A percentile compares a stretch with the other conserved stretches of the same genome.
Conservation (phyloP, 2,797 vertebrate species). For the Crocidura indochinensis region DNA sequence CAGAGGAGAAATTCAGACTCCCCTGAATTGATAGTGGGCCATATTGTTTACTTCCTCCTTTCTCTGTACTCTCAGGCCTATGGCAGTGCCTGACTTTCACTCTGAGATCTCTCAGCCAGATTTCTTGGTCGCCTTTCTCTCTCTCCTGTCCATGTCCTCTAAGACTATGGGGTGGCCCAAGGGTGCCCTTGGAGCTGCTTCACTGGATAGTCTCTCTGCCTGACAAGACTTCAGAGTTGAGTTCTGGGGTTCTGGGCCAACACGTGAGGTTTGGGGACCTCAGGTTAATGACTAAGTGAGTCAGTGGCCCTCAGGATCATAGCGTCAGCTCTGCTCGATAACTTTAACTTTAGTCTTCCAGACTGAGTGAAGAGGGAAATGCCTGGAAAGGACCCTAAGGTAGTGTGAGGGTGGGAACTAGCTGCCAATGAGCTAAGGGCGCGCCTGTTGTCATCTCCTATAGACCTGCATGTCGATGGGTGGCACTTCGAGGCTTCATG, state of each 20-base stretch:
- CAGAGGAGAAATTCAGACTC: conserved; percentile 42
- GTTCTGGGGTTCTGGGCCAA: neutral
- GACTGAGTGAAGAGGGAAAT: neutral
- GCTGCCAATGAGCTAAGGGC: neutral
- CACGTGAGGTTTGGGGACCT: neutral
- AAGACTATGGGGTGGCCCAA: neutral
- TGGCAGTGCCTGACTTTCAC: conserved; percentile 24
- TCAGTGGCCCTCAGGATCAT: neutral
- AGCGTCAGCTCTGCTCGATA: neutral
- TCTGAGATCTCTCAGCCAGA: neutral
- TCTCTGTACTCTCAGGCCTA: conserved; percentile 24
- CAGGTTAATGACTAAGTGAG: conserved; percentile 33
- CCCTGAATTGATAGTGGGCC: neutral
- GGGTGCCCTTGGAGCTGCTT: neutral
- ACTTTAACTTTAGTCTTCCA: conserved; percentile 10
- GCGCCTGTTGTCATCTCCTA: neutral
- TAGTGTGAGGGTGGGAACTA: neutral
- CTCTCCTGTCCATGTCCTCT: no score
- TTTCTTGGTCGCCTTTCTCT: neutral
- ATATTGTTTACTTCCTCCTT: neutral
- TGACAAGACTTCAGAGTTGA: neutral
- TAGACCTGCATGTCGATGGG: neutral
- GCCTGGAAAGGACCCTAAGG: neutral
- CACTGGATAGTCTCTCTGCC: neutral
- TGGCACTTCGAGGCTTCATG: neutral